phyloP scores from a whole-genome alignment of 2,797 vertebrate genomes.

The Sebastes cheni region DNA sequence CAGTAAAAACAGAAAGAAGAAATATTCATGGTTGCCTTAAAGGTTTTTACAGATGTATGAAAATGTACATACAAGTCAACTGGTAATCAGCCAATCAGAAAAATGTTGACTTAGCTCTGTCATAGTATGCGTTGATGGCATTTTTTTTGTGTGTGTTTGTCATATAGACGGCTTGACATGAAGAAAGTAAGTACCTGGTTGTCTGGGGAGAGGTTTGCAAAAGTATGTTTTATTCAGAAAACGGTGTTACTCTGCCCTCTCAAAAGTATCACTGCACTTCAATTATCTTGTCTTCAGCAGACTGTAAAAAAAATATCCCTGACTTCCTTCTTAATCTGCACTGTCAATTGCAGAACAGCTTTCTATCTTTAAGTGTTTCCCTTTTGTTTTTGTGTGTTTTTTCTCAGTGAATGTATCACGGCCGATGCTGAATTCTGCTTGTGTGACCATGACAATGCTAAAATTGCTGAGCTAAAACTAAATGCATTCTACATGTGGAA shows the following conservation, averaged over 20 bases:
- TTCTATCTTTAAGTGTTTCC: not conserved
- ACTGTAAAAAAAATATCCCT: not conserved
- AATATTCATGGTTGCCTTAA: not conserved
- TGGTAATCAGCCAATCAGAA: not conserved
- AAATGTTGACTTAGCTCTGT: not conserved
- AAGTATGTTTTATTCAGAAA: not conserved
- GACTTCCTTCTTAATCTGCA: not conserved
- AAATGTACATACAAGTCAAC: not conserved
- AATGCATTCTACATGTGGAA: not conserved
- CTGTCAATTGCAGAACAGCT: not conserved
- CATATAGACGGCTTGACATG: not conserved
- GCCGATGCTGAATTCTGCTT: not conserved
- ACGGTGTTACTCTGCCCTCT: not conserved
- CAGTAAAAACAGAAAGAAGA: not conserved
- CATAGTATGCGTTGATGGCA: not conserved
- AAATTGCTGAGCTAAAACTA: not conserved
- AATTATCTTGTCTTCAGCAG: not conserved
- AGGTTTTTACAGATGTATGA: not conserved
- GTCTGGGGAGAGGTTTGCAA: not conserved
- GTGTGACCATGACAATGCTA: not conserved
- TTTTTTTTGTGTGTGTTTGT: not conserved
- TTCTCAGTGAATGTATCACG: not conserved
- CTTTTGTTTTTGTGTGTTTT: not conserved
- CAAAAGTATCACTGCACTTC: not conserved
- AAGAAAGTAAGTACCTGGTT: not conserved